Evolutionary conservation across 2,888 invertebrate species (phyloP).

Genomic region (Drosophila siamana): DNA sequence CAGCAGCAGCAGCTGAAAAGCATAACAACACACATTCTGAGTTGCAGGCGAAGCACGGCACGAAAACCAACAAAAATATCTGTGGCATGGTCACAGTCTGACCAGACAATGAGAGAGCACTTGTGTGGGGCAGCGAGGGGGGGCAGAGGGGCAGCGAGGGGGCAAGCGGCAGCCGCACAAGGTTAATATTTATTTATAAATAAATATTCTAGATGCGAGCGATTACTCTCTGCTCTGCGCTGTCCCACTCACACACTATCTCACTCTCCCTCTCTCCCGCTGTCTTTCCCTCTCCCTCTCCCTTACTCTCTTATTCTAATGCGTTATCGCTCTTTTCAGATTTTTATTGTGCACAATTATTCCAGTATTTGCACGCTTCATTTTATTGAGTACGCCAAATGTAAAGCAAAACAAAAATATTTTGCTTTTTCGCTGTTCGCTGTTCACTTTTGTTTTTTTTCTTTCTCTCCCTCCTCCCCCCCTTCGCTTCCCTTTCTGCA

Average conservation of each 20-base stretch:
- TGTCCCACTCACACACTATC: neutral
- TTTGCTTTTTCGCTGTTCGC: too few relatives aligned
- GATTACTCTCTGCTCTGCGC: conserved; percentile 19
- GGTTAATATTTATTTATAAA: conserved; percentile 74
- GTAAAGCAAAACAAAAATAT: conserved; percentile 50
- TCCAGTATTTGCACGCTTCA: conserved; percentile 63
- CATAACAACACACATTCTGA: conserved; percentile 33
- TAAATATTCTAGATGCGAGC: conserved; percentile 52
- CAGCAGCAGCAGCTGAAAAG: conserved; percentile 35
- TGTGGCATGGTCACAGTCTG: conserved; percentile 45
- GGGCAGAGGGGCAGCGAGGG: neutral
- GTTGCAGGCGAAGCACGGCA: conserved; percentile 19
- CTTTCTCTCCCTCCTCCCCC: neutral
- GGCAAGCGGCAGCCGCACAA: conserved; percentile 37
- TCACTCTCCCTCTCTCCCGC: neutral
- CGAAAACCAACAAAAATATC: conserved; percentile 24
- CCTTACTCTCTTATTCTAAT: neutral
- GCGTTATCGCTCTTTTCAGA: conserved; percentile 17
- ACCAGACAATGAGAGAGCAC: conserved; percentile 8
- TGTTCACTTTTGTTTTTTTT: neutral
- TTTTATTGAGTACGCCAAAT: conserved; percentile 49
- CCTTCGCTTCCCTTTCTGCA: neutral
- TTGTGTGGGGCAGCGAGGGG: neutral
- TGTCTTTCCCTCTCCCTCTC: neutral
- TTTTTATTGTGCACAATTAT: conserved; percentile 40